Evolutionary conservation across 2,797 vertebrate species (phyloP).

Genomic region (Lophotriccus pileatus): DNA sequence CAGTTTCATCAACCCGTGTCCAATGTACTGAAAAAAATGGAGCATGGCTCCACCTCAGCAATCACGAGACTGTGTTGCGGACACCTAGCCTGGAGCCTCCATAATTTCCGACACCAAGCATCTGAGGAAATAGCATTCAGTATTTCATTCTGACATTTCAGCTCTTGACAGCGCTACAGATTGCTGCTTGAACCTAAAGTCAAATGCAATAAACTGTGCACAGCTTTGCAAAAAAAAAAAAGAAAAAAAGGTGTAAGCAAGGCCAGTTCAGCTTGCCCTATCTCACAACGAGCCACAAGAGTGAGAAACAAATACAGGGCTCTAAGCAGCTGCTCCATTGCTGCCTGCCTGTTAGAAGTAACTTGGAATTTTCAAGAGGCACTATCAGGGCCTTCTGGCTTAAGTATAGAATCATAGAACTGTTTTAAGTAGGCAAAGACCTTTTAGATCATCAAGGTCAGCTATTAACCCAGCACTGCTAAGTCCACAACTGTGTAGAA

Average conservation of each 20-base stretch:
- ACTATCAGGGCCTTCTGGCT: not conserved
- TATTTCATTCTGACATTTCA: constrained; percentile 53
- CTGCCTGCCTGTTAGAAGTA: not conserved
- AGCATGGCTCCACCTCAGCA: not conserved
- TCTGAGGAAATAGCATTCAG: constrained; percentile 30
- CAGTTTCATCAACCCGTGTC: not conserved
- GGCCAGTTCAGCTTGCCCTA: not conserved
- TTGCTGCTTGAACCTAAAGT: constrained; percentile 19
- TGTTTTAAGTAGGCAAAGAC: not conserved
- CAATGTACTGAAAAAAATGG: constrained; percentile 12
- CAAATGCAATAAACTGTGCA: not conserved
- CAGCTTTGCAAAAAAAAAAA: not conserved
- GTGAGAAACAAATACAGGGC: not conserved
- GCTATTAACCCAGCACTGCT: not conserved
- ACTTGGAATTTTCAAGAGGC: not conserved
- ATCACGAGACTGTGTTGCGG: not conserved
- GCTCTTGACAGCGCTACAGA: constrained; percentile 10
- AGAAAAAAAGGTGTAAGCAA: not conserved
- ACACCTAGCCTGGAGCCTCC: constrained; percentile 26
- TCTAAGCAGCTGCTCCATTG: not conserved
- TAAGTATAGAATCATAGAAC: not conserved
- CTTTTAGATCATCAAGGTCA: not conserved
- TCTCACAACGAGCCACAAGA: not conserved
- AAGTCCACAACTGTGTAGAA: accelerated
- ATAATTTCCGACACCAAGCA: constrained; percentile 7